These are phyloP conservation scores for Microcebus griseorufus DNA, from an alignment of 2,113 vertebrate species.

Conservation along the genomic window DNA sequence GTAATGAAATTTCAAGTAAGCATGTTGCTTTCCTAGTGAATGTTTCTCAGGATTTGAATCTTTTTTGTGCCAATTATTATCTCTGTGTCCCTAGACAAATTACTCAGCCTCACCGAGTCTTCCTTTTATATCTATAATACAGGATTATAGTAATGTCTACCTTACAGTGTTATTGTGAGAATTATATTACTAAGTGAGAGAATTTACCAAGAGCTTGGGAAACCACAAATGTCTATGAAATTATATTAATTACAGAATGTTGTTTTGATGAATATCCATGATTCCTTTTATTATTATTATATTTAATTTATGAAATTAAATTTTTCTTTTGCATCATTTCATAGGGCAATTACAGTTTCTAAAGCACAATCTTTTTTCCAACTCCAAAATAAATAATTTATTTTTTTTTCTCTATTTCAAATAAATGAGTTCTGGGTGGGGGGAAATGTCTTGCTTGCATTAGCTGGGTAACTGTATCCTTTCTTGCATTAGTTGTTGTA, in stretches of 20 bases:
- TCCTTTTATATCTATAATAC: background rate
- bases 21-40: background rate
- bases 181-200: background rate
- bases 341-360: background rate
- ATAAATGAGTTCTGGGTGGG: background rate
- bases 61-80: background rate
- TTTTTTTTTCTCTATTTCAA: slow-evolving; percentile 6
- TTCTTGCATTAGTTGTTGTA: background rate
- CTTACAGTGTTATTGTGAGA: background rate
- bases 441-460: background rate
- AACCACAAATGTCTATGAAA: background rate
- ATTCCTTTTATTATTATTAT: background rate
- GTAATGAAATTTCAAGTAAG: background rate
- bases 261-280: background rate
- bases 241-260: background rate
- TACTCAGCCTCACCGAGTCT: background rate
- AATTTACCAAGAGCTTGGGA: background rate
- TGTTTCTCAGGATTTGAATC: background rate
- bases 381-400: background rate
- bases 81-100: background rate
- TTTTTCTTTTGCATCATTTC: slow-evolving; percentile 5
- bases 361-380: background rate
- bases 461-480: background rate
- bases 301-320: background rate
- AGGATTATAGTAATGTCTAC: background rate